Evolutionary conservation across 35 echinoderm and acorn worm species (phyloP), one percentile per base, ranked within the genome.

Genomic region (Apostichopus parvimensis): DNA sequence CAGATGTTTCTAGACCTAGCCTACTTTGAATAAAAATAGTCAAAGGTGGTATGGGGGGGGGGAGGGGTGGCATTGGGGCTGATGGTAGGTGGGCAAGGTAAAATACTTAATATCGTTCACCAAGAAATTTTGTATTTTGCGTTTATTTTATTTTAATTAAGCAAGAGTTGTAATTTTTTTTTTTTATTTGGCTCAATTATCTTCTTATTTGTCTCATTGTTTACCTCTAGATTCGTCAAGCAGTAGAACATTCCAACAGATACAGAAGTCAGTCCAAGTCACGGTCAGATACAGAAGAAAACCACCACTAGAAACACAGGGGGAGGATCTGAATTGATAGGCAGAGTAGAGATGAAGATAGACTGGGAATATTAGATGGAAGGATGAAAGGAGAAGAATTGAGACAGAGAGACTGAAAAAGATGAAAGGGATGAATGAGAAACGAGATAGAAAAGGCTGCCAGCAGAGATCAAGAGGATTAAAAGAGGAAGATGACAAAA

Each of bases 211-310:
- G 21, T 83, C 68, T 6, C 17, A 9, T 53, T 83, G 22, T 64
- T 85, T 84, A 14, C 58, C 53, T 57, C 24, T 17, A 93, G 92
- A 93, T 93, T 73, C 92, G 92, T 1, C 92, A 73, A 22, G 92
- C 92, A 5, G 85, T 93, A 24, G 92, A 93, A 87, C 62, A 93
- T 78, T 87, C 83, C 56, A 93, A 83, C 62, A 77, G 54, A 70
- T 87, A 22, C 83, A 93, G 72, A 23, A 92, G 25, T 15, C 10
- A 18, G 26, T 92, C 25, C 53, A 83, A 23, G 26, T 78, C 82
- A 56, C 76, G 21, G 14, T 61, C 72, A 12, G 92, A 56, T 65
- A 78, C 45, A 26, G 56, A 59, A 77, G 81, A 26, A 18, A 75
- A 75, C 71, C 71, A 75, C 17, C 71, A 75, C 71, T 75, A 75